Evolutionary conservation across 2,888 invertebrate genomes (phyloP), one percentile per base, ranked within the genome.

Genomic region (Globia sparganii): DNA sequence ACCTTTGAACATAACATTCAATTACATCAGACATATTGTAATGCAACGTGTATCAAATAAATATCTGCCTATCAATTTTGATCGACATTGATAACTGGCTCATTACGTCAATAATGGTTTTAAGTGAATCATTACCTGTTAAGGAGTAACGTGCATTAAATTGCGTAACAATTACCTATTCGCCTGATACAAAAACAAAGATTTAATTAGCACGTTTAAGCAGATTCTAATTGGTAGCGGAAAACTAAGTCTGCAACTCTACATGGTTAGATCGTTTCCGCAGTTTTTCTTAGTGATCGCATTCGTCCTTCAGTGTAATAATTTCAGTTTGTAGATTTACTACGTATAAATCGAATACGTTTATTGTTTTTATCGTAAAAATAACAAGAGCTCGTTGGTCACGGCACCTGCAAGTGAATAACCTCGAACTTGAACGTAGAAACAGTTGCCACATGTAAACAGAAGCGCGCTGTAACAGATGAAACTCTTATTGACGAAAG

Each of bases 391-490:
- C 62, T 78, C 80, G 46, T 86, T 81, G 75, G 72, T 76, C 84
- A 79, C 77, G 75, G 77, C 79, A 78, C 72, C 75, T 74, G 68
- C 69, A 78, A 79, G 93, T 93, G 93, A 94, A 94, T 91, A 93
- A 95, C 96, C 96, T 94, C 95, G 96, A 96, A 96, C 96, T 96
- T 96, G 96, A 94, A 91, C 91, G 92, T 85, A 90, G 90, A 90
- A 91, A 92, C 89, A 92, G 90, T 91, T 90, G 90, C 88, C 90
- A 88, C 92, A 93, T 92, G 94, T 95, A 95, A 96, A 95, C 95
- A 95, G 90, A 89, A 89, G 87, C 87, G 89, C 88, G 91, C 83
- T 90, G 91, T 91, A 91, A 91, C 91, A 92, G 94, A 94, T 93
- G 93, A 94, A 94, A 93, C 93, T 93, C 92, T 91, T 91, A 93